Base-by-base conservation (phyloP, 2,113 vertebrate genomes). In the Sinosuthora webbiana region DNA sequence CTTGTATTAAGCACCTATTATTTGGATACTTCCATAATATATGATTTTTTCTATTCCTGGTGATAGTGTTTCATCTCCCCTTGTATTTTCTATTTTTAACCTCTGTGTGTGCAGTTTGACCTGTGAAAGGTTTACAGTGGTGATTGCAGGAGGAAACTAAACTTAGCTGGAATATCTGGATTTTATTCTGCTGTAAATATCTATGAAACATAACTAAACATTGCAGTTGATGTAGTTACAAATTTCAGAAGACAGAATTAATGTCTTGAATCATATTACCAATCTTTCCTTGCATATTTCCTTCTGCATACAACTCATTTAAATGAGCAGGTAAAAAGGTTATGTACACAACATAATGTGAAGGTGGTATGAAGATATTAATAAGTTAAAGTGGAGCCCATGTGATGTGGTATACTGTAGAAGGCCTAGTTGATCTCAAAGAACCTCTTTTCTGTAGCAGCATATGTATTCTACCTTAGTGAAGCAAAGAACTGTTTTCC, bases 71-170 rank as follows among this genome's bases (percentile, higher is more conserved):
- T 81, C 2, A 1, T 45, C 8, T 53, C 30, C 5, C 7, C 35
- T 39, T 76, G 3, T 7, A 27, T 67, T 71, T 93, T 85, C 35
- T 55, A 8, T 5, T 93, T 85, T 73, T 67, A 80, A 73, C 3
- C 4, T 73, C 35, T 0, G 0, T 11, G 18, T 0, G 0, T 30
- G 25, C 24, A 60, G 3, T 59, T 59, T 90, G n/a, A 22, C 25
- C 15, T 15, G 17, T 64, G 25, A 25, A 80, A 80, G 15, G 3
- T 25, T 70, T 80, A 55, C 11, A 20, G 1, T 25, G 25, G 3
- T 71, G 44, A 59, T 25, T 52, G 7, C 5, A 83, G 33, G 25
- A 83, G 14, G 30, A 80, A 67, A 3, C 5, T 79, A 56, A 64
- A 35, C 8, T 78, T 31, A 47, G 21, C 0, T 49, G 11, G 31